Percentiles rank a stretch among this genome's conserved stretches.
phyloP scores from a whole-genome alignment of 2,113 vertebrate species.

The Octodon degus region DNA sequence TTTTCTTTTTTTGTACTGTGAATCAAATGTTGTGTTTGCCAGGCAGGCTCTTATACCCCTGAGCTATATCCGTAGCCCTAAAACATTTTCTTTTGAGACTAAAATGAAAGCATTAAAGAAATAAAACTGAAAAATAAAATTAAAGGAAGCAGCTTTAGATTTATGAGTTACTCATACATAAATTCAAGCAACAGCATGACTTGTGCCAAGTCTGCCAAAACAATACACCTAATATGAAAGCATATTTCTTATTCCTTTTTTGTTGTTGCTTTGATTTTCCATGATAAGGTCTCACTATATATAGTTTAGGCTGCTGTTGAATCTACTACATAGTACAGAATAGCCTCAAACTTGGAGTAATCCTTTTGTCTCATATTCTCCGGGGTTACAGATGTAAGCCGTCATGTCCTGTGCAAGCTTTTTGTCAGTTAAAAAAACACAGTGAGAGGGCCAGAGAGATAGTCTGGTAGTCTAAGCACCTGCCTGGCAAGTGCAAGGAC shows the following conservation, averaged over 20 bases:
- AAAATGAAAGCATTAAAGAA: neutral
- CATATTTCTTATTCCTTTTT: neutral
- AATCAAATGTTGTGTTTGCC: too few relatives aligned
- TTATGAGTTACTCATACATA: constrained; percentile 27
- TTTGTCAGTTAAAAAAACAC: neutral
- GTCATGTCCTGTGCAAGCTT: neutral
- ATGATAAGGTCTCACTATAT: neutral
- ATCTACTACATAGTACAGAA: neutral
- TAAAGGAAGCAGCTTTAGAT: constrained; percentile 9
- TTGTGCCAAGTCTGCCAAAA: neutral
- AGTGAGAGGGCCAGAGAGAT: too few relatives aligned
- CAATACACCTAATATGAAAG: neutral
- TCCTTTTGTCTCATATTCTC: neutral
- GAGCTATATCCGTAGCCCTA: neutral
- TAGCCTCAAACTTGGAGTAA: neutral
- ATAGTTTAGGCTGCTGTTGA: neutral
- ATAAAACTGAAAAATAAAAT: constrained; percentile 11
- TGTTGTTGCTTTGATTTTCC: neutral
- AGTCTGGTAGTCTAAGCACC: too few relatives aligned
- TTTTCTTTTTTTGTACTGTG: too few relatives aligned
- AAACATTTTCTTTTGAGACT: neutral
- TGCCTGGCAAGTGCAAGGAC: too few relatives aligned
- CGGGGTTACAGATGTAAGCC: neutral
- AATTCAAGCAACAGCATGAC: constrained; percentile 17
- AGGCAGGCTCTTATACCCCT: too few relatives aligned